Base-by-base conservation (phyloP, 2,113 vertebrate species). In the Ictalurus furcatus region DNA sequence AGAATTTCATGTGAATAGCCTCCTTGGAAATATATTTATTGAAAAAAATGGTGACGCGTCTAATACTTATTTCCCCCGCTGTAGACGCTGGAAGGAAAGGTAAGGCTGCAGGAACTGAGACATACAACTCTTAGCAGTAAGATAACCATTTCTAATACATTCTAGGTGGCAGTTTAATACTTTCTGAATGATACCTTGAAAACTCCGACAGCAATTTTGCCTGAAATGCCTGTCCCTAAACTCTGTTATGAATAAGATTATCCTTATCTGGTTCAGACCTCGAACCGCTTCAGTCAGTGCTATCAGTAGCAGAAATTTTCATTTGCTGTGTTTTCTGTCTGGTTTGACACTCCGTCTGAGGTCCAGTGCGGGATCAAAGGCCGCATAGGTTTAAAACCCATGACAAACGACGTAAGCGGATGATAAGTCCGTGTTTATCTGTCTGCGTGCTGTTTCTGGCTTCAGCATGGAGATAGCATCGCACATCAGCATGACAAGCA, bases 211-310 rank as follows among this genome's bases (percentile, higher is more conserved):
- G 40, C 37, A 84, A 40, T 84, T 84, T 69, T 48, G 40, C 61
- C 37, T 30, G 25, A 69, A 85, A 67, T 40, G 19, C 6, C 23
- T 0, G 25, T 48, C 40, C 23, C 61, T 28, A 19, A 11, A 48
- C 13, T 4, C 7, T 19, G 61, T 58, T 71, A 59, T 71, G 87
- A 90, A 80, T 86, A 80, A 30, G 86, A 89, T 91, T 82, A 85
- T 58, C 16, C 67, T 86, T 88, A 91, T 91, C 88, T 85, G 9
- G 37, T 65, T 56, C n/a, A 58, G 13, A 25, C 56, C 37, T 76
- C 34, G 23, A 63, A 37, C 44, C 56, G 79, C 82, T 69, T 71
- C 74, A 30, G 40, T 58, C 63, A 48, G 80, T 28, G 28, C 28
- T 40, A 67, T 61, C 30, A 16, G 54, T 65, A 84, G 73, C 80